phyloP scores from a whole-genome alignment of 2,888 invertebrate genomes.

The Thereva unica region DNA sequence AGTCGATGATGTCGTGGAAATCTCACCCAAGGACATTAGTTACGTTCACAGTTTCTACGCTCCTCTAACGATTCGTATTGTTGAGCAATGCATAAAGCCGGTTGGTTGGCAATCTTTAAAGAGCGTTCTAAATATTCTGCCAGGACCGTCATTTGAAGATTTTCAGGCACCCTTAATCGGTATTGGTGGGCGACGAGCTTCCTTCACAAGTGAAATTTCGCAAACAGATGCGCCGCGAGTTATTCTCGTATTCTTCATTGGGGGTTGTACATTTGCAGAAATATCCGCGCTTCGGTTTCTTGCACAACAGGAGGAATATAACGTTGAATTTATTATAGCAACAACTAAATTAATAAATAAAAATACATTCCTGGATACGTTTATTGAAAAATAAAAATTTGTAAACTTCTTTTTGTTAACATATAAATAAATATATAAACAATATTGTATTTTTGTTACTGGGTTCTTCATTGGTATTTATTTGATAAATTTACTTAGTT shows the following conservation, averaged over 20 bases:
- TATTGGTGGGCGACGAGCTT: slow-evolving; percentile 63
- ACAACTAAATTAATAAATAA: slow-evolving; percentile 94
- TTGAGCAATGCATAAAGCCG: slow-evolving; percentile 77
- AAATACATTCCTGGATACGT: slow-evolving; percentile 76
- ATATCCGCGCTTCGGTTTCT: slow-evolving; percentile 76
- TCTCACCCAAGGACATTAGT: slow-evolving; percentile 82
- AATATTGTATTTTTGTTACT: too few relatives aligned
- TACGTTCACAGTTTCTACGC: slow-evolving; percentile 94
- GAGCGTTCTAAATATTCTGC: slow-evolving; percentile 80
- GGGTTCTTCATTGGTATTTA: too few relatives aligned
- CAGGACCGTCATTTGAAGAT: slow-evolving; percentile 76
- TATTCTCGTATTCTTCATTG: slow-evolving; percentile 92
- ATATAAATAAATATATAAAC: too few relatives aligned
- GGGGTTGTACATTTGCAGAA: slow-evolving; percentile 96
- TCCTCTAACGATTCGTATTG: slow-evolving; percentile 85
- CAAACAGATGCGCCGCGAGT: slow-evolving; percentile 60
- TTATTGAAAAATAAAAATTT: slow-evolving; percentile 61
- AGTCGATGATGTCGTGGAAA: slow-evolving; percentile 84
- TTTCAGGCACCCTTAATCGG: slow-evolving; percentile 64
- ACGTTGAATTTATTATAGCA: slow-evolving; percentile 86
- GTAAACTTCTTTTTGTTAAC: too few relatives aligned
- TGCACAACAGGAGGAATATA: slow-evolving; percentile 76
- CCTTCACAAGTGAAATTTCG: slow-evolving; percentile 65
- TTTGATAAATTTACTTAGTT: too few relatives aligned
- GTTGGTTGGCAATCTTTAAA: slow-evolving; percentile 78